These are phyloP conservation scores for Vidua chalybeata DNA, from an alignment of 2,113 vertebrate genomes.

Conservation along the genomic window DNA sequence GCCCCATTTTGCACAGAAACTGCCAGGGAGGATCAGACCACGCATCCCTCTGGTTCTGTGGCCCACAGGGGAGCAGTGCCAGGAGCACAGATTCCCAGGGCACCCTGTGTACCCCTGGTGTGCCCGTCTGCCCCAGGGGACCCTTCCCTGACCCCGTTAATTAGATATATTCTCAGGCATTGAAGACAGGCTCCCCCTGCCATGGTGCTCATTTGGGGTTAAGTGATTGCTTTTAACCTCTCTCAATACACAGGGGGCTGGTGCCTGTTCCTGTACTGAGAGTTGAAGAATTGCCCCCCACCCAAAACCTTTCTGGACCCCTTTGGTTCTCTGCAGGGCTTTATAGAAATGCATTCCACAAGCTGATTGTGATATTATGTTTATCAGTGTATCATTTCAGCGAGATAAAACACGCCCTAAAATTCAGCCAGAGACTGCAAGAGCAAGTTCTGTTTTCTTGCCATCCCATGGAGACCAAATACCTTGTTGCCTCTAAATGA, in stretches of 20 bases:
- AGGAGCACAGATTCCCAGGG: neutral
- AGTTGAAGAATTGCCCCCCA: neutral
- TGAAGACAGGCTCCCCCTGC: neutral
- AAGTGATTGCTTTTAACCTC: neutral
- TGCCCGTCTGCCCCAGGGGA: neutral
- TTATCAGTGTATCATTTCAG: neutral
- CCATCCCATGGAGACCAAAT: neutral
- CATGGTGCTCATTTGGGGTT: neutral
- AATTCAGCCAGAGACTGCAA: neutral
- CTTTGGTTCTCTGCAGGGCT: neutral
- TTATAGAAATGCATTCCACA: neutral
- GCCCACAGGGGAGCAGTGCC: neutral
- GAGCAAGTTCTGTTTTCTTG: neutral
- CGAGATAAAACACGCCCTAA: neutral
- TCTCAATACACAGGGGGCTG: fast-evolving
- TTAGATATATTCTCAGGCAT: neutral
- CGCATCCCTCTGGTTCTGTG: neutral
- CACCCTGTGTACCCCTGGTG: neutral
- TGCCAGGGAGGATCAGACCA: conserved; percentile 41
- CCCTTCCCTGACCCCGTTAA: neutral
- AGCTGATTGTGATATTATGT: neutral
- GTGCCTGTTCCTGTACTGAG: neutral
- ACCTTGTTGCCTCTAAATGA: neutral
- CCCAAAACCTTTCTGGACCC: neutral
- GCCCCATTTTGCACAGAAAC: conserved; percentile 50